Conservation (phyloP, 2,113 vertebrate species). For the Corydoras maculifer region DNA sequence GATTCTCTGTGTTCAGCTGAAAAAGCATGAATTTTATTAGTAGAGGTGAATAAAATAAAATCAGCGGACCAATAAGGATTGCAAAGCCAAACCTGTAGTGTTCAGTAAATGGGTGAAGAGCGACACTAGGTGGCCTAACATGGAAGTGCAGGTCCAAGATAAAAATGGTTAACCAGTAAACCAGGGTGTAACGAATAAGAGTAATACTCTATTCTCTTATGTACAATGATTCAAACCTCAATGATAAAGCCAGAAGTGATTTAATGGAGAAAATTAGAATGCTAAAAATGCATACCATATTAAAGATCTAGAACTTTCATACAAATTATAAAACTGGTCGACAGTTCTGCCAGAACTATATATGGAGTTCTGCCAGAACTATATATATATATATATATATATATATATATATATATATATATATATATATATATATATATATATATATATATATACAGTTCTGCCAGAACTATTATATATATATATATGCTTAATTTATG, state of each 20-base stretch:
- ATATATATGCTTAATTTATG: too few relatives aligned
- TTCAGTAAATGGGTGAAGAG: not conserved
- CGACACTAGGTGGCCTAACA: slow-evolving; percentile 17
- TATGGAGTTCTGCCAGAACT: too few relatives aligned
- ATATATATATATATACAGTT: too few relatives aligned
- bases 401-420: too few relatives aligned
- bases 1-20: too few relatives aligned
- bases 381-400: too few relatives aligned
- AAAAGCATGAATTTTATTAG: not conserved
- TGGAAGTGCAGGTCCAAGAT: not conserved
- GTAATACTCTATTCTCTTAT: slow-evolving; percentile 22
- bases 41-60: slow-evolving; percentile 18
- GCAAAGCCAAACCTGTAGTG: not conserved
- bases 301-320: not conserved
- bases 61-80: slow-evolving; percentile 6
- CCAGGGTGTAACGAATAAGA: too few relatives aligned
- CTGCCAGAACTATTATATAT: too few relatives aligned
- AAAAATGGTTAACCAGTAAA: too few relatives aligned
- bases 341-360: too few relatives aligned
- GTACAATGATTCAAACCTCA: slow-evolving; percentile 44
- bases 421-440: too few relatives aligned
- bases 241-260: slow-evolving; percentile 45
- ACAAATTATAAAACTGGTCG: too few relatives aligned
- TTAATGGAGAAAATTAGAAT: slow-evolving; percentile 17
- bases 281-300: not conserved